phyloP scores from a whole-genome alignment of 2,888 invertebrate genomes.

The Plusia festucae region DNA sequence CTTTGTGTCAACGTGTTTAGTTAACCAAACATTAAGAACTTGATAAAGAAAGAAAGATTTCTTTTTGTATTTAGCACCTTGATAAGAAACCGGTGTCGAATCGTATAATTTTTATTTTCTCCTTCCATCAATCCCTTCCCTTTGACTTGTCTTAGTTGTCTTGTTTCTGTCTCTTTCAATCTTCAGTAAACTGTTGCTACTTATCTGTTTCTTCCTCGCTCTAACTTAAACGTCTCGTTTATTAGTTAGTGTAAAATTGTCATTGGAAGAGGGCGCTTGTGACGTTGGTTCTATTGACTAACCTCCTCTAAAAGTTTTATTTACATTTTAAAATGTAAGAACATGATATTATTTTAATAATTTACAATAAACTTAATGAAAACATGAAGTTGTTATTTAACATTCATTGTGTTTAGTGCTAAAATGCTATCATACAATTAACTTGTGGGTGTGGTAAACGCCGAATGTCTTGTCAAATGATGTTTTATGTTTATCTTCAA shows the following conservation, averaged over 20 bases:
- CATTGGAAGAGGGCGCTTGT: constrained; percentile 74
- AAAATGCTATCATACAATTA: constrained; percentile 66
- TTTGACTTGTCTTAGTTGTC: constrained; percentile 30
- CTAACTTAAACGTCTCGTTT: constrained; percentile 67
- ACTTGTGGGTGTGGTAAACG: constrained; percentile 82
- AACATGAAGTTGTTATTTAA: constrained; percentile 6
- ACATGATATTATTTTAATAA: constrained; percentile 25
- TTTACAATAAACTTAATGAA: constrained; percentile 4
- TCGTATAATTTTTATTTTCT: constrained; percentile 47
- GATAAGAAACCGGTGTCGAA: constrained; percentile 77
- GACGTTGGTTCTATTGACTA: constrained; percentile 54
- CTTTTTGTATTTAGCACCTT: constrained; percentile 53
- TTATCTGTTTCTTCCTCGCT: constrained; percentile 53
- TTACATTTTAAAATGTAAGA: constrained; percentile 66
- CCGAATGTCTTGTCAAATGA: constrained; percentile 71
- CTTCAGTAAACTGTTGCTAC: constrained; percentile 34
- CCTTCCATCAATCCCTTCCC: constrained; percentile 63
- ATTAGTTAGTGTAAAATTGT: constrained; percentile 76
- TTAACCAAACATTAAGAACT: background rate
- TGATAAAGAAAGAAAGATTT: background rate
- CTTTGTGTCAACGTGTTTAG: background rate
- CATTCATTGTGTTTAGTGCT: constrained; percentile 20
- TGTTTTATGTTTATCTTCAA: constrained; percentile 78
- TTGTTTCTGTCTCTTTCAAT: constrained; percentile 65
- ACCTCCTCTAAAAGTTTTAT: constrained; percentile 48